Base-by-base conservation (phyloP, 2,113 vertebrate genomes). In the Rhinopomastus cyanomelas region DNA sequence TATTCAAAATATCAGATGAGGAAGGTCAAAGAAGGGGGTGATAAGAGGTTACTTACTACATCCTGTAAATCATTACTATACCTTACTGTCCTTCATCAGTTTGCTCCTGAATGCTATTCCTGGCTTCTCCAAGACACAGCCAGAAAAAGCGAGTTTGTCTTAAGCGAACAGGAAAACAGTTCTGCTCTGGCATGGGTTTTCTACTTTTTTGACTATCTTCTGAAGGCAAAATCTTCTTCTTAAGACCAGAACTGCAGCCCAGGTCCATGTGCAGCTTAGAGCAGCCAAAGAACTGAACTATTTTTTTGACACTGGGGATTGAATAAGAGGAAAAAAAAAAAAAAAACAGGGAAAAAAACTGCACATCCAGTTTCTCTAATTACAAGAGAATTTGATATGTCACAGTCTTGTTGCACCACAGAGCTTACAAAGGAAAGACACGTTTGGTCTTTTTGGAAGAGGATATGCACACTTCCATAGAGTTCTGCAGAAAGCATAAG, bases 311-410 rank as follows among this genome's bases (percentile, higher is more conserved):
- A 27, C 37, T 83, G 13, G 12, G 8, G 10, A 16, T 39, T 46
- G 37, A 53, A 12, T 8, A 81, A 78, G 14, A 67, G 67, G 12
- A 52, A 85, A 59, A 1, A 39, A 71, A 76, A 14, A 73, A 92
- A 48, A 74, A 18, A 64, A 0, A 32, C 1, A 46, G 18, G 75
- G 79, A 83, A 74, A 72, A 66, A 75, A 23, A 73, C 95, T 96
- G 36, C 34, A 89, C 73, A 78, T 92, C 4, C 62, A 83, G 30
- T 82, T 89, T 93, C 74, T 88, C 27, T 95, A 96, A 95, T 94
- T 95, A 95, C 77, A 89, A 20, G 25, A 46, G 48, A 94, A 92
- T 69, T 68, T 96, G 80, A 92, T 96, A 96, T 96, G 88, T 96
- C 81, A 68, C 76, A 81, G 46, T 80, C 68, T 91, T 60, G 88